These are phyloP conservation scores for Ellobium chinense DNA, from an alignment of 2,888 invertebrate species.

Conservation along the genomic window DNA sequence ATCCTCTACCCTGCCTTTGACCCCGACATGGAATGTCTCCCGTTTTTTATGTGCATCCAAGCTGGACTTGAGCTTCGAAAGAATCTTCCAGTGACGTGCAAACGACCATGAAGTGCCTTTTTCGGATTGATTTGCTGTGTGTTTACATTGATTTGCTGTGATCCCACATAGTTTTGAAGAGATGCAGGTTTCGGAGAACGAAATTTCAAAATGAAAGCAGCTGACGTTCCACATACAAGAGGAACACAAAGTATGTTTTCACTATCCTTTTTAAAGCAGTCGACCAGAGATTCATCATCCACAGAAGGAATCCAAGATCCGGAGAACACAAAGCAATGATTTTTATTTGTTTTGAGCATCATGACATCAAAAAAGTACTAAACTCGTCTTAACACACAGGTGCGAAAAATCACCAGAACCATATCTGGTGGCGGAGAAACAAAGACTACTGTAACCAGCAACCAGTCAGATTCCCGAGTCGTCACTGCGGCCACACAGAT, in stretches of 20 bases:
- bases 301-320: no score
- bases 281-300: no score
- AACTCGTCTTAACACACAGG: slow-evolving; percentile 33
- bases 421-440: slow-evolving; percentile 11
- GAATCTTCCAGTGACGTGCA: neutral
- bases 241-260: no score
- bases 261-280: no score
- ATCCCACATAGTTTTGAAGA: neutral
- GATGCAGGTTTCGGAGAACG: neutral
- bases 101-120: neutral
- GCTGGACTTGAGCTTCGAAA: neutral
- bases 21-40: no score
- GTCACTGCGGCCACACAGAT: slow-evolving; percentile 49
- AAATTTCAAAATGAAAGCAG: no score
- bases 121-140: neutral
- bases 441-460: slow-evolving; percentile 5
- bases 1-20: no score
- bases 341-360: no score
- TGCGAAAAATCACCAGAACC: slow-evolving; percentile 27
- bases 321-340: no score
- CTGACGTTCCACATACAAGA: no score
- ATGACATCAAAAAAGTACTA: no score
- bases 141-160: neutral
- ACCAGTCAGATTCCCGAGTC: slow-evolving; percentile 43
- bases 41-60: no score